These are phyloP conservation scores for Lepidocyrtoides sp. DNA, from an alignment of 2,888 invertebrate genomes.

Conservation along the genomic window DNA sequence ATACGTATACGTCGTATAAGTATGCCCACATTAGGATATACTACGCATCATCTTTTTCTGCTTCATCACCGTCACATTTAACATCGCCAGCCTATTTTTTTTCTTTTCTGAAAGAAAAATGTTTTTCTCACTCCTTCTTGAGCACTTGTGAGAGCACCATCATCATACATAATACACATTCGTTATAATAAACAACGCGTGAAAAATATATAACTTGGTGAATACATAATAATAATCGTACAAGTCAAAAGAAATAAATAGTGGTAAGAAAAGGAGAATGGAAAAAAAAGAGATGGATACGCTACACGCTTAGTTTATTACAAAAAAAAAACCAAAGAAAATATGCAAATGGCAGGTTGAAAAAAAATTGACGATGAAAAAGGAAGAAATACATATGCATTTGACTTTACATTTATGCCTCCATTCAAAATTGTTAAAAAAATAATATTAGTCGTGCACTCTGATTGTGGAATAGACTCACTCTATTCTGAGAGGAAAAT, in stretches of 20 bases:
- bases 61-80: not conserved
- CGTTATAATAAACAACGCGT: conserved; percentile 47
- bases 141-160: not conserved
- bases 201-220: conserved; percentile 47
- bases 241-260: not conserved
- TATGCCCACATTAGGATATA: conserved; percentile 43
- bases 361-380: conserved; percentile 14
- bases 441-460: too few relatives aligned
- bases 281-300: not conserved
- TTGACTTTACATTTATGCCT: not conserved
- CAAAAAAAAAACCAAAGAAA: not conserved
- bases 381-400: not conserved
- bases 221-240: conserved; percentile 17
- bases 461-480: too few relatives aligned
- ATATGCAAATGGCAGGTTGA: conserved; percentile 14
- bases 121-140: conserved; percentile 14
- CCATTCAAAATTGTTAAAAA: too few relatives aligned
- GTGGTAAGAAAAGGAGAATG: not conserved
- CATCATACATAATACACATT: too few relatives aligned
- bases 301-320: not conserved
- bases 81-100: not conserved
- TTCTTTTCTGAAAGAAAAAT: not conserved
- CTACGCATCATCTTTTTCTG: conserved; percentile 1
- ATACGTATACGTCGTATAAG: not conserved
- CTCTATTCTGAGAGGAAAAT: not conserved